Evolutionary conservation across 2,888 invertebrate genomes (phyloP), one percentile per base, ranked within the genome.

Genomic region (Euclidia mi): DNA sequence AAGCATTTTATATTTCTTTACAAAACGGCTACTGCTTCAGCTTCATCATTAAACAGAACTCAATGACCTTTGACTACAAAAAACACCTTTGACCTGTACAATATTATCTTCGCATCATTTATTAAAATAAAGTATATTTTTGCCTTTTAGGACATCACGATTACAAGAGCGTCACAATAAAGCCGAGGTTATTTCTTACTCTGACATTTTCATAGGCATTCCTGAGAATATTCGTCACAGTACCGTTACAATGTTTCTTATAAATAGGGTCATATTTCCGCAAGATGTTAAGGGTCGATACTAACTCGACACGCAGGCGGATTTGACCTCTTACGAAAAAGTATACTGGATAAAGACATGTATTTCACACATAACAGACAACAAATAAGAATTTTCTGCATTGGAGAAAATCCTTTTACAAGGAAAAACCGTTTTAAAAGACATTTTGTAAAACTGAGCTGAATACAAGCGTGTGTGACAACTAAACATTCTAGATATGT

Each of bases 141-240:
- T 56, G 45, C 40, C 46, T 17, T 47, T 52, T 25, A 34, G 35
- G 11, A 43, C 32, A 46, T 42, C 32, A 60, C 15, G 42, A 48
- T 61, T 59, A 56, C 48, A 58, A 55, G 43, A 35, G 38, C 35
- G 41, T 40, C 35, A 65, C 60, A 61, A 68, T 71, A 73, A 71
- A 71, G 43, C 42, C 43, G 18, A 32, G 58, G 49, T 68, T 68
- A 71, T 73, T 73, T 62, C 74, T 37, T 60, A 47, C 47, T 56
- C 47, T 61, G 65, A 65, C 60, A 63, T 73, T 67, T 62, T 73
- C 71, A 71, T 68, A 73, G 71, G 46, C 71, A 73, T 71, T 73
- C 62, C 65, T 71, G 40, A 44, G 52, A 65, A 63, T 61, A 68
- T 68, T 63, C 68, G 59, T 72, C 62, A 61, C 58, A 63, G 55